Base-by-base conservation (phyloP, 1,140 invertebrate genomes). In the Dendrolimus kikuchii region DNA sequence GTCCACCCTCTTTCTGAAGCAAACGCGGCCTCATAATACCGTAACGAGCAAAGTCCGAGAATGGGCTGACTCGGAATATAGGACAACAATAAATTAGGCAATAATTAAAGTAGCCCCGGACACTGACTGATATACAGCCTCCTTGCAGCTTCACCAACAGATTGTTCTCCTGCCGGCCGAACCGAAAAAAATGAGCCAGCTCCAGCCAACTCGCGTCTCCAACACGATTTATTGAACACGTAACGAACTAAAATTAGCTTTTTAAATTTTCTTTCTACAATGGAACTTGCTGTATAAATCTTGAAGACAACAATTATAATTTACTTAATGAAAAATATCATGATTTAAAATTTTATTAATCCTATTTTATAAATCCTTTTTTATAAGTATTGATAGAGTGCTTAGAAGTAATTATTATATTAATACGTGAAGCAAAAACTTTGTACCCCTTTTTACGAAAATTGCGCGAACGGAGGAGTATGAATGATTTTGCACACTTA, bases 41-140 rank as follows among this genome's bases (percentile, higher is more conserved):
- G 49, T 40, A 42, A 55, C 51, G 52, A 42, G 45, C 23, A 1
- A 23, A 23, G 3, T 23, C 23, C 23, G 23, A 23, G 23, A 23
- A 23, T 23, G 23, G 42, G 53, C 40, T 43, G 49, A 49, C 54
- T 57, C 57, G 54, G 64, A 67, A 77, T 70, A 61, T 66, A 60
- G 60, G 60, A 59, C 66, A 64, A 81, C 65, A 64, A 81, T 81
- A 81, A 77, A 81, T 81, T 76, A 70, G 64, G 63, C 53, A 62
- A 66, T 71, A 81, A 81, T 78, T 79, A 79, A 77, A 79, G 64
- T 70, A 55, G 55, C 58, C 53, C 58, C 61, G 60, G 70, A 80
- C 77, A 62, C 64, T 80, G 77, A 77, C 72, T 77, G 71, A 78
- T 78, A 77, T 77, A 78, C 64, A 69, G 54, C 63, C 75, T 73